Evolutionary conservation across 2,888 invertebrate genomes (phyloP), one percentile per base, ranked within the genome.

Genomic region (Heteropelma amictum): DNA sequence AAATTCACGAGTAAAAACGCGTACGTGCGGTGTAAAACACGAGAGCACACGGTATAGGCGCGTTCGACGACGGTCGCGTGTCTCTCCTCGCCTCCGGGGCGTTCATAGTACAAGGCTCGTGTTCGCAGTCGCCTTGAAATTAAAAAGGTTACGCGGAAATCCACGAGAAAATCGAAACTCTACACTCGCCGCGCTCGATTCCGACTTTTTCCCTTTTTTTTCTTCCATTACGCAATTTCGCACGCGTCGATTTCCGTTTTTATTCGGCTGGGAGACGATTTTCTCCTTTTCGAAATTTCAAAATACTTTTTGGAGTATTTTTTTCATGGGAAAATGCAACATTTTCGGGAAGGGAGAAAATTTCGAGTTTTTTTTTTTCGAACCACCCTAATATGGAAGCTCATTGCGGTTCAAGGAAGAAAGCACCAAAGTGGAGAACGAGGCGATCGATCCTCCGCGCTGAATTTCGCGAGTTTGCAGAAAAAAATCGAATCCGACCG

Each of bases 391-490:
- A n/a, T n/a, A n/a, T n/a, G n/a, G n/a, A 38, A 38, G 38, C 12
- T 45, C 53, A 61, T n/a, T n/a, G n/a, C n/a, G n/a, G n/a, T 64
- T 33, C 28, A 45, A 30, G 72, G 14, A 60, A 61, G 60, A 51
- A 64, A 45, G 21, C 51, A 28, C 61, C 33, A 33, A 68, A 73
- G 63, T 35, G 51, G 7, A 23, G 54, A 73, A 68, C 49, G 63
- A 63, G 73, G 61, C 40, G 68, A 73, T 73, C 73, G 73, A 73
- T 73, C 68, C 61, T 58, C 6, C 49, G 49, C 72, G 30, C 19
- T 14, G 42, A 14, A 10, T 35, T 26, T 12, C 35, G 5, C n/a
- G n/a, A n/a, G n/a, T 54, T 45, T 58, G 23, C 38, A 30, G 14
- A 35, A 28, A 42, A 61, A 53, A 54, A 4, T 19, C 6, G 3